Base-by-base conservation (phyloP, 1,140 invertebrate genomes). In the Ruditapes philippinarum region DNA sequence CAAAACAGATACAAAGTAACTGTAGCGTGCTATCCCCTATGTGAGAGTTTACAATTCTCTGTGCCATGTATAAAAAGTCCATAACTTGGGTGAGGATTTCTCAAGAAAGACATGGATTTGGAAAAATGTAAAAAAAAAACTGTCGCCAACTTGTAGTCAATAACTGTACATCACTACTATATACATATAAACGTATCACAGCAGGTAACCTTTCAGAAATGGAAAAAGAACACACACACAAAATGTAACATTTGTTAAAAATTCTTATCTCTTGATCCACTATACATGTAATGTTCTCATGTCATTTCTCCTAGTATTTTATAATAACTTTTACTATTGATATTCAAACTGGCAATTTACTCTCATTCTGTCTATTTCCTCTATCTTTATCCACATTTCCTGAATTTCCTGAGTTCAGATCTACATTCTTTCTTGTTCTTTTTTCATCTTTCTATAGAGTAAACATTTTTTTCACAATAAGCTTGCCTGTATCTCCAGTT, bases 111-210 rank as follows among this genome's bases (percentile, higher is more conserved):
- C 78, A 80, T 62, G 78, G 78, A 80, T 80, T 80, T 51, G 78
- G 60, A n/a, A n/a, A 80, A 80, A 76, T 31, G 42, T 76, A 45
- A 49, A n/a, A n/a, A n/a, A 78, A 76, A 80, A 80, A 80, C 78
- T 80, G 78, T 76, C 25, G 73, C 73, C 73, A 76, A 80, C 57
- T 80, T 80, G 19, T 60, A 60, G 51, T 62, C 51, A 60, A 28
- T 80, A 38, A 80, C 78, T 80, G 51, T 80, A 80, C 51, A 80
- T 80, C 45, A 80, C 33, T 80, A 80, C 36, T 80, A 80, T 80
- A 80, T 80, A 80, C 33, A 80, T 62, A n/a, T n/a, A n/a, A 80
- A 80, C 57, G 19, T 80, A 80, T 80, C 78, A 80, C 78, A 80
- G 78, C 78, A 80, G 51, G 78, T 57, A 57, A 80, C n/a, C 57